A percentile compares a stretch with the other conserved stretches of the same genome.
These are phyloP conservation scores for Metaphire vulgaris DNA, from an alignment of 1,140 invertebrate species.

Conservation along the genomic window DNA sequence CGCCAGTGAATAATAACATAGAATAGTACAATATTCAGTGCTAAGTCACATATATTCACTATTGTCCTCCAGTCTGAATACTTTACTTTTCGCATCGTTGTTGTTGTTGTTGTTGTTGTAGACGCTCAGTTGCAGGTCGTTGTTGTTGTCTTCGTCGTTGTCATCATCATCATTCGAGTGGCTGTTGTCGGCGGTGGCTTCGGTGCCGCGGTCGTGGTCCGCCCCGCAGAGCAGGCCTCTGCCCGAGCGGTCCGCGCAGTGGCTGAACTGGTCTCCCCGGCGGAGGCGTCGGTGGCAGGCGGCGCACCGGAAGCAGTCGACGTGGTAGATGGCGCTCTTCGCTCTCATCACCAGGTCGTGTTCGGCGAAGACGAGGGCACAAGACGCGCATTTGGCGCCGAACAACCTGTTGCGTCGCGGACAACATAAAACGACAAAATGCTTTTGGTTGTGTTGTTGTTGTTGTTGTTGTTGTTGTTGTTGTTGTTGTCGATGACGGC, in stretches of 20 bases:
- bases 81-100: background rate
- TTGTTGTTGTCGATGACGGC: too few species aligned
- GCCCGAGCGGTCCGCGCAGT: conserved; percentile 87
- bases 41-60: too few species aligned
- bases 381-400: conserved; percentile 61
- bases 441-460: too few species aligned
- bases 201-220: conserved; percentile 93
- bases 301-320: conserved; percentile 92
- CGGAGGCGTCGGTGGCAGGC: conserved; percentile 84
- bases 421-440: too few species aligned
- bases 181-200: too few species aligned
- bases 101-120: conserved; percentile 34
- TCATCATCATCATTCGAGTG: too few species aligned
- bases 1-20: too few species aligned
- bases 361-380: conserved; percentile 82
- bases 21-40: too few species aligned
- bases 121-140: too few species aligned
- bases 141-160: too few species aligned
- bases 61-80: background rate
- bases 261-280: conserved; percentile 90
- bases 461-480: too few species aligned
- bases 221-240: conserved; percentile 92
- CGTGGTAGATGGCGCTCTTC: conserved; percentile 93
- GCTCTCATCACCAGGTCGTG: conserved; percentile 97
- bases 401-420: conserved; percentile 46